Percentiles rank a stretch among this genome's conserved stretches.
phyloP scores from a whole-genome alignment of 92 coral and sea anemone genomes.

The Phenganax subtilis region DNA sequence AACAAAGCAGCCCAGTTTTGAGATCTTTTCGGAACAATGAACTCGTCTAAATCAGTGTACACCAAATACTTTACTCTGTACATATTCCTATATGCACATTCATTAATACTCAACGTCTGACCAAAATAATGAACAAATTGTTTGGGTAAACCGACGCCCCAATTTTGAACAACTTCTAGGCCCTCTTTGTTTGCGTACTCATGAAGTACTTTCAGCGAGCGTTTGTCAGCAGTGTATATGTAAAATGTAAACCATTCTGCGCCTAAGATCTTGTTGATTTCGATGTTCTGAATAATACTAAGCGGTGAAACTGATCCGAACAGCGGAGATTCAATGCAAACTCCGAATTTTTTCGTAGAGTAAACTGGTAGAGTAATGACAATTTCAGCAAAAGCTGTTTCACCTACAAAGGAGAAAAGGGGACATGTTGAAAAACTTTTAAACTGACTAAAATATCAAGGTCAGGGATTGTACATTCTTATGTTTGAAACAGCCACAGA shows the following conservation, averaged over 20 bases:
- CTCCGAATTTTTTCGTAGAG: constrained; percentile 26
- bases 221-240: background rate
- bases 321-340: constrained; percentile 23
- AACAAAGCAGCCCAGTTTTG: background rate
- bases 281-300: constrained; percentile 10
- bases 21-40: constrained; percentile 22
- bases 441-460: background rate
- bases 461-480: too few relatives aligned
- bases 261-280: constrained; percentile 16
- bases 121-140: constrained; percentile 3
- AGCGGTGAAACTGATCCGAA: background rate
- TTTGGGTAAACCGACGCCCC: constrained; percentile 19
- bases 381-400: constrained; percentile 1
- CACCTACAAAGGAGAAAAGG: background rate
- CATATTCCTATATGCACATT: constrained; percentile 25
- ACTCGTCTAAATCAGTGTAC: constrained; percentile 28
- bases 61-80: constrained; percentile 21
- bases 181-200: constrained; percentile 9
- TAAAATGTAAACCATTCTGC: constrained; percentile 26
- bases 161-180: constrained; percentile 3
- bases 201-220: background rate
- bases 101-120: constrained; percentile 29
- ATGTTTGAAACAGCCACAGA: too few relatives aligned
- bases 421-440: background rate
- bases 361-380: background rate